Evolutionary conservation across 2,888 invertebrate species (phyloP), one percentile per base, ranked within the genome.

Genomic region (Ctena decussata): DNA sequence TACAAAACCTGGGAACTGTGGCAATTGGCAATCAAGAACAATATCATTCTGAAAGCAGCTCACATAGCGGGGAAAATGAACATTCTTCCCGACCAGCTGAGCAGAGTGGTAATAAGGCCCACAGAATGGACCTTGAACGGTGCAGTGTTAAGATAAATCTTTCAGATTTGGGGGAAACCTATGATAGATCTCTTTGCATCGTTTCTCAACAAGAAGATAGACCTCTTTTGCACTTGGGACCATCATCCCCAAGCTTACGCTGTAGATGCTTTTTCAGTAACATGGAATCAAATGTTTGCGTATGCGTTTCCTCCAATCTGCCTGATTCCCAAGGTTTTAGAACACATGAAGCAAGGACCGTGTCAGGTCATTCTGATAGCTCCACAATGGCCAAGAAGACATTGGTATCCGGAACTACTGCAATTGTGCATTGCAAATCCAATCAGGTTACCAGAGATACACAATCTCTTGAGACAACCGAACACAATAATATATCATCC

Each of bases 271-370:
- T 80, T 89, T 44, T 74, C 75, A 27, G 80, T 85, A 39, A n/a
- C 71, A 18, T 86, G 85, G 84, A 79, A 53, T 41, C 69, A 70
- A 24, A 82, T 82, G 83, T 82, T 72, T 77, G 86, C 79, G 6
- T 86, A 86, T 79, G 88, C 86, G 1, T 88, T 77, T 30, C 86
- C 85, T 15, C 88, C 85, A 30, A 53, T 77, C 0, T 75, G 73
- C 32, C 46, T 87, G 49, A 82, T 89, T 41, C 87, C 82, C 8
- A 77, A 71, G 73, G 76, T 86, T n/a, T 41, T 70, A 24, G 18
- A 70, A 37, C 35, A 70, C 41, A 70, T 70, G 69, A 69, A n/a
- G 30, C 53, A 49, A 46, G 77, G 30, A 39, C 76, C 57, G 1
- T 76, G 82, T 77, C 65, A 70, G 37, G 41, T 82, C 21, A 77